A percentile compares a stretch with the other conserved stretches of the same genome.
Conservation (phyloP, 2,888 invertebrate genomes). For the Bruchidius siliquastri region DNA sequence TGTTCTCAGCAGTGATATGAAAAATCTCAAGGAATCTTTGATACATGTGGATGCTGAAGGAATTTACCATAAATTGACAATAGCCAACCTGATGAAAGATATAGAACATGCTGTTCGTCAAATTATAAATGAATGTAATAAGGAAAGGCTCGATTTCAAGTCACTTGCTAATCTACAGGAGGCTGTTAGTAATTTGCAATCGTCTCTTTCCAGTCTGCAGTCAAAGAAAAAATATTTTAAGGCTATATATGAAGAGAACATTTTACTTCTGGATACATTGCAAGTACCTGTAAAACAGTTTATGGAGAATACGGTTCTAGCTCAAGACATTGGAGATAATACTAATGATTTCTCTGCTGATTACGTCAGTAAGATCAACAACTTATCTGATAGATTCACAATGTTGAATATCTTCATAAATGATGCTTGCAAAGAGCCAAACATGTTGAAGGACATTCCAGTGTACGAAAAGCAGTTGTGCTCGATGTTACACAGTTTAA, state of each 20-base stretch:
- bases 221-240: constrained; percentile 9
- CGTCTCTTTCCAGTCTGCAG: constrained; percentile 9
- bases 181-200: constrained; percentile 11
- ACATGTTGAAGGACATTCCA: constrained; percentile 10
- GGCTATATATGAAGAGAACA: constrained; percentile 9
- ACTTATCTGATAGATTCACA: constrained; percentile 19
- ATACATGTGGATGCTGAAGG: constrained; percentile 17
- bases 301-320: constrained; percentile 21
- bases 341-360: constrained; percentile 27
- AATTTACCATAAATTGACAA: constrained; percentile 13
- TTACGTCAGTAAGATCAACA: constrained; percentile 21
- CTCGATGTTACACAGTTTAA: constrained; percentile 14
- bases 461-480: constrained; percentile 18
- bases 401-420: constrained; percentile 22
- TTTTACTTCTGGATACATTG: constrained; percentile 16
- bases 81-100: constrained; percentile 3
- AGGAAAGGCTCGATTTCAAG: constrained; percentile 27
- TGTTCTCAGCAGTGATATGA: constrained; percentile 10
- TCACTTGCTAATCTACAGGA: constrained; percentile 18
- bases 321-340: constrained; percentile 25
- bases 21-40: constrained; percentile 13
- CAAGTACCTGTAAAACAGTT: constrained; percentile 18
- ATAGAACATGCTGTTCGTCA: constrained; percentile 11
- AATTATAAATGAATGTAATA: constrained; percentile 23
- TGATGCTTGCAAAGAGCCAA: constrained; percentile 18